Conservation (phyloP, 2,888 invertebrate species). For the Pristionchus maxplancki region DNA sequence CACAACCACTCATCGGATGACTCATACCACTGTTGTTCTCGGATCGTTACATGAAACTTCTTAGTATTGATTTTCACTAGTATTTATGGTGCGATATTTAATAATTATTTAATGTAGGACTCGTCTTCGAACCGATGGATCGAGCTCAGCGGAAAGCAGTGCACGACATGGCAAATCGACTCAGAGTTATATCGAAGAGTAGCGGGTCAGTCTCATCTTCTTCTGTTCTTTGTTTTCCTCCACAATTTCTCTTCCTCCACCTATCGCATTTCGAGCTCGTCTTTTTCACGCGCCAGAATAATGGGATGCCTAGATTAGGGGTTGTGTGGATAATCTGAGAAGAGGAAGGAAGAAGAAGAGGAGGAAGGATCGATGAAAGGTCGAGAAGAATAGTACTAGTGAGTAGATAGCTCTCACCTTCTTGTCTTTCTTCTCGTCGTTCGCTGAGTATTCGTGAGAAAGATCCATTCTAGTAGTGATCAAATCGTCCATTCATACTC, state of each 20-base stretch:
- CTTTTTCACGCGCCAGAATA: background rate
- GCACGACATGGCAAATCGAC: background rate
- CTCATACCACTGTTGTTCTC: background rate
- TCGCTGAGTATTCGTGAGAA: constrained; percentile 15
- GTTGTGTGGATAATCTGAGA: background rate
- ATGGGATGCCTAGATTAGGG: constrained; percentile 10
- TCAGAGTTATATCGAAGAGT: constrained; percentile 41
- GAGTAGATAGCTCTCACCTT: background rate
- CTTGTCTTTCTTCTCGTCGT: background rate
- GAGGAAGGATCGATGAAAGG: background rate
- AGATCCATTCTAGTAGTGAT: background rate
- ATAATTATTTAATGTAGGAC: background rate
- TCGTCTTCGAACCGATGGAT: constrained; percentile 42
- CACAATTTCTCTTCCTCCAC: background rate
- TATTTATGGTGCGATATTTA: background rate
- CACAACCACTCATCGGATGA: background rate
- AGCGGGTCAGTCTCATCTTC: constrained; percentile 17
- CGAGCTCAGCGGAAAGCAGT: constrained; percentile 13
- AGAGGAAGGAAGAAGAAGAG: background rate
- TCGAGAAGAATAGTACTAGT: constrained; percentile 28
- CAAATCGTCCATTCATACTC: constrained; percentile 2
- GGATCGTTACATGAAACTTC: background rate
- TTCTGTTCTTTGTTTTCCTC: background rate
- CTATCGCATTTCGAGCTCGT: background rate
- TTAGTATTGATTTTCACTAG: background rate